Conservation (phyloP, 64 coral and sea anemone species). For the Montipora cactus region DNA sequence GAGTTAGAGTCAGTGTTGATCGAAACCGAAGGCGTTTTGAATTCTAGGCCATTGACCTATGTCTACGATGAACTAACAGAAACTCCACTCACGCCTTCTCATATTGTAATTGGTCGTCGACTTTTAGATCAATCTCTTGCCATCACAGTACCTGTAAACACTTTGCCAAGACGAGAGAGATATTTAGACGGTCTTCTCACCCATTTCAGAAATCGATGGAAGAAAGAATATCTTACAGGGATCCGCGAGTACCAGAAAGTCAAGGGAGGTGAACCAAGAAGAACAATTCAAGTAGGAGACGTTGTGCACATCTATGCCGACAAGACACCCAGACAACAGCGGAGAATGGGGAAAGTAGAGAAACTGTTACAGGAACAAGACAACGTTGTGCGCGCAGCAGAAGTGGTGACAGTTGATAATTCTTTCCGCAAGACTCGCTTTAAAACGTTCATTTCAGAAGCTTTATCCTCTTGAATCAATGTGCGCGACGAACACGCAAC, state of each 20-base stretch:
- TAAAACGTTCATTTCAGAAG: neutral
- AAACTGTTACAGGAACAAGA: neutral
- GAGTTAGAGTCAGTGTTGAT: no score
- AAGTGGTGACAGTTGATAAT: neutral
- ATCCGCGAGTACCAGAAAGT: constrained; percentile 64
- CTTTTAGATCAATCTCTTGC: constrained; percentile 11
- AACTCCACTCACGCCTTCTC: constrained; percentile 25
- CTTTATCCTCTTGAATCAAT: neutral
- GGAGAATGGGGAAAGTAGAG: constrained; percentile 58
- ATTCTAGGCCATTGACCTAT: neutral
- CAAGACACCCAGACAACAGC: constrained; percentile 59
- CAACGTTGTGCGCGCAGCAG: neutral
- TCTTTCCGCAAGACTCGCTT: neutral
- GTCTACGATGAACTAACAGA: constrained; percentile 59
- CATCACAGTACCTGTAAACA: neutral
- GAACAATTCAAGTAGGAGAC: constrained; percentile 42
- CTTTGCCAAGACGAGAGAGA: neutral
- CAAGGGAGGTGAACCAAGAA: constrained; percentile 18
- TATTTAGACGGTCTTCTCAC: constrained; percentile 39
- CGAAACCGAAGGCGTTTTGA: no score
- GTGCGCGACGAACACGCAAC: neutral
- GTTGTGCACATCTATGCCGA: constrained; percentile 55
- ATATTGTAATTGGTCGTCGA: constrained; percentile 52
- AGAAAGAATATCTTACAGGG: constrained; percentile 50
- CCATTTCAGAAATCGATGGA: constrained; percentile 59